Percentiles rank a stretch among this genome's conserved stretches.
These are phyloP conservation scores for Apogon talboti DNA, from an alignment of 2,797 vertebrate genomes.

Conservation along the genomic window DNA sequence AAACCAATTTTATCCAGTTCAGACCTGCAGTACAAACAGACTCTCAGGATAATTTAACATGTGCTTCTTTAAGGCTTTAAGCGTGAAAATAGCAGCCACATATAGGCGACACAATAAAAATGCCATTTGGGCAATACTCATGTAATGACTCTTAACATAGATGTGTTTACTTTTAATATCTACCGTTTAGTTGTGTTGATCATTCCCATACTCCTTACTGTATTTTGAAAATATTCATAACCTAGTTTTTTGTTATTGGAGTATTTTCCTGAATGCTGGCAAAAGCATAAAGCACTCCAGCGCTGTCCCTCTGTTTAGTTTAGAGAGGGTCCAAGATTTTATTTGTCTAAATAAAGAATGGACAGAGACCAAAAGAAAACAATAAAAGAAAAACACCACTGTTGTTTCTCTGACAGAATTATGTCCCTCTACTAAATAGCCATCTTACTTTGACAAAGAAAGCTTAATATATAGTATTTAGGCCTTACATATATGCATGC, in stretches of 20 bases:
- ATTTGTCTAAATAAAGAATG: constrained; percentile 14
- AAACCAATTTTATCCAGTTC: constrained; percentile 30
- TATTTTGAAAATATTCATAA: neutral
- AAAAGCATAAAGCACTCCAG: constrained; percentile 1
- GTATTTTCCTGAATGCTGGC: neutral
- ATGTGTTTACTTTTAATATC: neutral
- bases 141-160: neutral
- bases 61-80: constrained; percentile 30
- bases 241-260: neutral
- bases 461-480: too few relatives aligned
- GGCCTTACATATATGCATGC: too few relatives aligned
- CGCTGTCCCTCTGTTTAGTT: constrained; percentile 12
- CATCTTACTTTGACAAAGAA: too few relatives aligned
- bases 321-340: constrained; percentile 17
- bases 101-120: neutral
- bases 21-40: constrained; percentile 42
- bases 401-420: neutral
- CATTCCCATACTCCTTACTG: neutral
- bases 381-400: constrained; percentile 6
- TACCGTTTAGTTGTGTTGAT: neutral
- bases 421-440: too few relatives aligned
- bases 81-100: constrained; percentile 34
- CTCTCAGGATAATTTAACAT: constrained; percentile 38
- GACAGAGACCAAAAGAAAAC: constrained; percentile 5
- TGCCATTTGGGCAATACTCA: neutral